Percentiles rank a stretch among this genome's conserved stretches.
Conservation (phyloP, 2,113 vertebrate genomes). For the Sinocyclocheilus anophthalmus region DNA sequence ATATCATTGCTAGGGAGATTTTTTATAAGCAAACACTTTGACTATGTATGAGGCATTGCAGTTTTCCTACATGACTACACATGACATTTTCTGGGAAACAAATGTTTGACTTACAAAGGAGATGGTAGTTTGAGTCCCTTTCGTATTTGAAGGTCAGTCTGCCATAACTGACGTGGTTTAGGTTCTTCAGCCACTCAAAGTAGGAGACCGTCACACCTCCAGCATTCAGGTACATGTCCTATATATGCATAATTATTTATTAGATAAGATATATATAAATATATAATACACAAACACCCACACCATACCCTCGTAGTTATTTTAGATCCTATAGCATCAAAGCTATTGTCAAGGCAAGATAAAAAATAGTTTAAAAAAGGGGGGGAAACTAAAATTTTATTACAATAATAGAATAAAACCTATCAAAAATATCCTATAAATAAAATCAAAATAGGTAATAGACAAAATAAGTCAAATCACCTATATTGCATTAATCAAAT, state of each 20-base stretch:
- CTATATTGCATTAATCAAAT: too few species aligned
- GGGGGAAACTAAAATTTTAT: too few species aligned
- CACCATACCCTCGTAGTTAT: too few species aligned
- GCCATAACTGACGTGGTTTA: constrained; percentile 98
- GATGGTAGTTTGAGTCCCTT: constrained; percentile 97
- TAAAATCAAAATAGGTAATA: too few species aligned
- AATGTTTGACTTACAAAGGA: constrained; percentile 86
- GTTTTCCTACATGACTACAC: too few species aligned
- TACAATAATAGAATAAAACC: not conserved
- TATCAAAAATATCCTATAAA: too few species aligned
- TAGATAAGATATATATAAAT: too few species aligned
- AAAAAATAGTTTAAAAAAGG: not conserved
- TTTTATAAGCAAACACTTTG: not conserved
- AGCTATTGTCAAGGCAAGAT: not conserved
- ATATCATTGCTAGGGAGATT: not conserved
- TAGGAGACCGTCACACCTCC: constrained; percentile 97
- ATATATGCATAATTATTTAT: constrained; percentile 16
- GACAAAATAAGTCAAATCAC: too few species aligned
- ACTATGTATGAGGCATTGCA: not conserved
- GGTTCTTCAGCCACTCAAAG: constrained; percentile 98
- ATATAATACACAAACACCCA: too few species aligned
- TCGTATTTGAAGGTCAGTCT: constrained; percentile 98
- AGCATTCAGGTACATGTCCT: constrained; percentile 98
- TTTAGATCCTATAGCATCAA: not conserved
- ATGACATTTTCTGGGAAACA: not conserved